Evolutionary conservation across 2,113 vertebrate genomes (phyloP).

Genomic region (Hippolais icterina): DNA sequence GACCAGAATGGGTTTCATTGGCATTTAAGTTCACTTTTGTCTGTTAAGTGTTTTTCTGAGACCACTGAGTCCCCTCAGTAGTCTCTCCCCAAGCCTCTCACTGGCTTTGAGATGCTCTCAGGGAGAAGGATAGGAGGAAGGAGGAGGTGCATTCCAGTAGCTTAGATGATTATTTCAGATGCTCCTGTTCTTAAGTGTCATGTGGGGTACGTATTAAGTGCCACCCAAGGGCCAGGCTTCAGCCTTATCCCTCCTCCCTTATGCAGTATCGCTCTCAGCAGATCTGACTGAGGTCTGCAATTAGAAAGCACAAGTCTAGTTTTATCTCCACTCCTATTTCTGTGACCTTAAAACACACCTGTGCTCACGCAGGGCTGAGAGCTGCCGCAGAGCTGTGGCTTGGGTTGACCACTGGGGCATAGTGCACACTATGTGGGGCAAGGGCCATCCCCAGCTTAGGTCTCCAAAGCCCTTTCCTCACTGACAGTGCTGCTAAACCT

Average conservation of each 20-base stretch:
- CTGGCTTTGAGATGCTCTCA: background rate
- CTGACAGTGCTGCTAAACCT: background rate
- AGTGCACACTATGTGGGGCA: rapidly evolving
- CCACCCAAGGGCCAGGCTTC: background rate
- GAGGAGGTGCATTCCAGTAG: background rate
- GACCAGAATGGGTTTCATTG: background rate
- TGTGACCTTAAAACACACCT: background rate
- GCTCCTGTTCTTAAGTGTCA: slow-evolving; percentile 29
- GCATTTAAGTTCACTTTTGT: background rate
- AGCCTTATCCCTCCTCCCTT: background rate
- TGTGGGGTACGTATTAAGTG: slow-evolving; percentile 26
- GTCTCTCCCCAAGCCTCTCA: background rate
- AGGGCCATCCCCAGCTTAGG: background rate
- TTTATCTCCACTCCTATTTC: background rate
- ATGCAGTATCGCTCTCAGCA: background rate
- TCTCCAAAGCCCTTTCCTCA: background rate
- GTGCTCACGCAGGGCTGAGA: background rate
- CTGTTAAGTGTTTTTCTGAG: background rate
- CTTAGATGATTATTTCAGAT: slow-evolving; percentile 48
- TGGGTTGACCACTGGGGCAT: background rate
- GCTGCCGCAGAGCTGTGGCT: background rate
- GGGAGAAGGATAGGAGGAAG: background rate
- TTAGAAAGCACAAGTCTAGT: background rate
- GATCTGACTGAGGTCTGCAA: background rate
- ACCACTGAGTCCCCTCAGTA: background rate